Base-by-base conservation (phyloP, 37 sponge, comb jelly and placozoan genomes). In the Haliclona indistincta region DNA sequence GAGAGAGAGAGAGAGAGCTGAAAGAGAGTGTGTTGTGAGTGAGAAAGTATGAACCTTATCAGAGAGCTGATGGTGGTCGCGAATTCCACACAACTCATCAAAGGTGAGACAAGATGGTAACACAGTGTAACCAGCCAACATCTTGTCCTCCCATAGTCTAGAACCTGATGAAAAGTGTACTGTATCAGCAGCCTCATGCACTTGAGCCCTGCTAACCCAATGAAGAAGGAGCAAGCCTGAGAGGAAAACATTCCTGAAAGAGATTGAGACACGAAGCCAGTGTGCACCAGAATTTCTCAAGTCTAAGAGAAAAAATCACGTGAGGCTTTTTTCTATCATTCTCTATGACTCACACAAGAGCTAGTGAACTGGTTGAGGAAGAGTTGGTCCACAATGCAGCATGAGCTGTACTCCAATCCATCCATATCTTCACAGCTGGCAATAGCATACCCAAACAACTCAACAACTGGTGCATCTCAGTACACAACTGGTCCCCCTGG, bases 81-180 rank as follows among this genome's bases (percentile, higher is more conserved):
- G 61, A 15, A 76, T 69, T 44, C 65, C 36, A 22, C 73, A 56
- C 3, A 62, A 64, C 34, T 81, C 82, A 30, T 71, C 60, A 45
- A 65, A 54, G 52, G 65, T n/a, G 45, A 81, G n/a, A 25, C 26
- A n/a, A 20, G 60, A 25, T n/a, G n/a, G n/a, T n/a, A n/a, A n/a
- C n/a, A n/a, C n/a, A n/a, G n/a, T 79, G 58, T 84, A 89, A 20
- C 89, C 89, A 68, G 79, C 80, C 43, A 84, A 28, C 35, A 75
- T 51, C 55, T 60, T 67, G 56, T 89, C 89, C 70, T 89, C 89
- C 89, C 89, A 89, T 26, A 77, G 54, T 13, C 38, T 58, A 32
- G 44, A 40, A 42, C 32, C 5, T 23, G 36, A 8, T 11, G 19
- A 8, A 67, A 43, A n/a, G n/a, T n/a, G n/a, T n/a, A n/a, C n/a